Evolutionary conservation across 2,113 vertebrate species (phyloP).

Genomic region (Neolamprologus falcicula): DNA sequence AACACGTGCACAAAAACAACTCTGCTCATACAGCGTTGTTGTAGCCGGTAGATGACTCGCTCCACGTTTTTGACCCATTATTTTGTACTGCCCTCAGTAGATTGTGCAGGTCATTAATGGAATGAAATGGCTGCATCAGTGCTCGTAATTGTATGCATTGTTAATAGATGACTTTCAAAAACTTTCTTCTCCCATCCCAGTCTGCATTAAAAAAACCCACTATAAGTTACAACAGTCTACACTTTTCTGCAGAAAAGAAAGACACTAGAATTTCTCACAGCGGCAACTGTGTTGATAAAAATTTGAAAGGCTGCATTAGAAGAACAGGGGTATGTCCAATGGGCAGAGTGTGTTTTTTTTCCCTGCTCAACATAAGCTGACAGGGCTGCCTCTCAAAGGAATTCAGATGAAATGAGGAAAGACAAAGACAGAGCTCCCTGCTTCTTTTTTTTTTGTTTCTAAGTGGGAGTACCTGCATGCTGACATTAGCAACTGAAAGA

Average conservation of each 20-base stretch:
- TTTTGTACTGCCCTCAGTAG: not conserved
- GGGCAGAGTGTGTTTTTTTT: not conserved
- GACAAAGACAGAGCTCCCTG: not conserved
- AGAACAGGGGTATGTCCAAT: not conserved
- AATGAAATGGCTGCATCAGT: not conserved
- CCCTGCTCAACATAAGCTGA: not conserved
- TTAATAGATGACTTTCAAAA: not conserved
- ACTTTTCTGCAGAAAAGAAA: not conserved
- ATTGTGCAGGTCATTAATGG: not conserved
- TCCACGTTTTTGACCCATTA: not conserved
- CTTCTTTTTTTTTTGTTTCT: not conserved
- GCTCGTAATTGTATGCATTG: not conserved
- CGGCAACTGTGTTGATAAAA: not conserved
- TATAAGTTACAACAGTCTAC: not conserved
- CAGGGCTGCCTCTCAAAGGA: not conserved
- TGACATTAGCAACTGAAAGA: not conserved
- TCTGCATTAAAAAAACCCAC: not conserved
- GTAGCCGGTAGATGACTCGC: not conserved
- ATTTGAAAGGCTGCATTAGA: not conserved
- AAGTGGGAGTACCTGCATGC: not conserved
- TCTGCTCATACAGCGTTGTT: not conserved
- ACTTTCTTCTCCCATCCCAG: not conserved
- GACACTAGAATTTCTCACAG: not conserved
- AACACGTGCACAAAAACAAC: fast-evolving
- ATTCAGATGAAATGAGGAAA: not conserved